phyloP scores from a whole-genome alignment of 2,888 invertebrate genomes.

The Stenchaetothrips biformis region DNA sequence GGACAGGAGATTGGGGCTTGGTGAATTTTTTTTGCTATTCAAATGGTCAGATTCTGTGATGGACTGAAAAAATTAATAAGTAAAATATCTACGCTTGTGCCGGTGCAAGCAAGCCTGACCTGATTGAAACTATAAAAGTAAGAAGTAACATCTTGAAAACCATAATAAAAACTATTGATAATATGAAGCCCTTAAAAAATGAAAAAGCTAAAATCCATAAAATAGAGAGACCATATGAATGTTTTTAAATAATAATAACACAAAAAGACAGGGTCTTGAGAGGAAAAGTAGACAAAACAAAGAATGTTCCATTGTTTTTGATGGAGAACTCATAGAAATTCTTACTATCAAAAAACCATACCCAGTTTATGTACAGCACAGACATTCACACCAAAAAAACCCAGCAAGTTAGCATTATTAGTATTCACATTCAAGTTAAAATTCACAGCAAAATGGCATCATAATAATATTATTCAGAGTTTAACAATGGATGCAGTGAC shows the following conservation, averaged over 20 bases:
- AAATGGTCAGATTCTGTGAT: background rate
- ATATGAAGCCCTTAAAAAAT: background rate
- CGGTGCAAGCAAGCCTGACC: slow-evolving; percentile 5
- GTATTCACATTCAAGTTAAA: slow-evolving; percentile 31
- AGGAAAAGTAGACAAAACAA: no score
- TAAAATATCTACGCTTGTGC: slow-evolving; percentile 29
- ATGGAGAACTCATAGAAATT: background rate
- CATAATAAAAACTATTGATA: background rate
- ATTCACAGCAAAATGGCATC: slow-evolving; percentile 33
- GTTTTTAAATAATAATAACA: background rate
- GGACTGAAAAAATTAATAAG: slow-evolving; percentile 30
- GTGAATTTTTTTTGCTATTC: no score
- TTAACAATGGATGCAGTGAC: background rate
- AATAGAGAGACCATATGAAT: background rate
- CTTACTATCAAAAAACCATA: background rate
- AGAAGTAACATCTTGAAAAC: slow-evolving; percentile 12
- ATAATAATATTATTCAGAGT: background rate
- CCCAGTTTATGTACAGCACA: background rate
- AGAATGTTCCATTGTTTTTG: background rate
- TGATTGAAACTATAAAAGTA: slow-evolving; percentile 28
- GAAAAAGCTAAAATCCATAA: background rate
- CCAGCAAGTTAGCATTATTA: background rate
- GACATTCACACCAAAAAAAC: background rate
- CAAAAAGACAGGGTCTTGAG: background rate
- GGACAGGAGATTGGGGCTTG: no score